These are phyloP conservation scores for Hydrolagus affinis DNA, from an alignment of 2,113 vertebrate species.

Conservation along the genomic window DNA sequence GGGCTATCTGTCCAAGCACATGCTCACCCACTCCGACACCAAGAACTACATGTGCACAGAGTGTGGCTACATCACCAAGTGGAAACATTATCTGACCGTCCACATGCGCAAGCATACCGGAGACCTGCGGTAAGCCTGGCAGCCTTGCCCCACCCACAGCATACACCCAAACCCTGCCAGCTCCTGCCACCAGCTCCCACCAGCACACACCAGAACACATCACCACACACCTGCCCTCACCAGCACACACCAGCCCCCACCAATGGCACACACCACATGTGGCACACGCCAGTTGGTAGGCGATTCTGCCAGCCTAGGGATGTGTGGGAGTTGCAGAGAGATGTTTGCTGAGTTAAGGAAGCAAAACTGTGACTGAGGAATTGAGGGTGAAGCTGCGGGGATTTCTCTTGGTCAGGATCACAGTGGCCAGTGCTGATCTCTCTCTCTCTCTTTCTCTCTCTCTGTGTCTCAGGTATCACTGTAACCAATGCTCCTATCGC, in stretches of 20 bases:
- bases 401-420: too few relatives aligned
- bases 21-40: slow-evolving; percentile 81
- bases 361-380: too few relatives aligned
- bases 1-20: slow-evolving; percentile 91
- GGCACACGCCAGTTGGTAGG: too few relatives aligned
- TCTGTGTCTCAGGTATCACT: slow-evolving; percentile 67
- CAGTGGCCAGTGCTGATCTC: background rate
- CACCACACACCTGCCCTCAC: too few relatives aligned
- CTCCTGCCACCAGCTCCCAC: background rate
- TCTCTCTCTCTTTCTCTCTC: background rate
- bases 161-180: background rate
- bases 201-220: background rate
- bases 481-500: slow-evolving; percentile 84
- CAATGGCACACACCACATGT: background rate
- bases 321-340: too few relatives aligned
- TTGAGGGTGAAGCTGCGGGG: too few relatives aligned
- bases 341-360: too few relatives aligned
- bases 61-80: slow-evolving; percentile 94
- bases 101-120: slow-evolving; percentile 97
- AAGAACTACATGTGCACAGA: slow-evolving; percentile 96
- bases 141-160: background rate
- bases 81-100: slow-evolving; percentile 90
- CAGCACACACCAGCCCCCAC: background rate
- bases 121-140: slow-evolving; percentile 72
- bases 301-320: too few relatives aligned